Conservation (phyloP, 2,113 vertebrate species). For the Paradoxurus hermaphroditus region DNA sequence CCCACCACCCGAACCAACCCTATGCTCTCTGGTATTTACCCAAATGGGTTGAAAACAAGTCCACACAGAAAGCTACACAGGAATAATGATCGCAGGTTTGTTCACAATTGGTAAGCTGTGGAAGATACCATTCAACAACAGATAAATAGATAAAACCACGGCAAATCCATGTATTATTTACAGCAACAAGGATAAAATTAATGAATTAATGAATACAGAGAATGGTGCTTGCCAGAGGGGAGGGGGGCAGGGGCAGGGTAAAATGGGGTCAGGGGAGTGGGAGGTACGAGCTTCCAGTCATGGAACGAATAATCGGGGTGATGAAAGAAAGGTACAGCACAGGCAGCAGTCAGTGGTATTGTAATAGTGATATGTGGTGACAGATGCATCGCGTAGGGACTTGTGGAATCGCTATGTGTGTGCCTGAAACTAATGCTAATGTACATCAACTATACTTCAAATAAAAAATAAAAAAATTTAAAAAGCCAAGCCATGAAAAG, state of each 20-base stretch:
- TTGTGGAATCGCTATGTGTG: no score
- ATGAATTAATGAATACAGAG: not conserved
- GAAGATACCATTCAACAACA: not conserved
- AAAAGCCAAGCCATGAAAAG: not conserved
- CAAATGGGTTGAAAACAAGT: not conserved
- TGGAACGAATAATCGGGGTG: not conserved
- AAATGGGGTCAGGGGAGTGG: not conserved
- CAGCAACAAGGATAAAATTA: not conserved
- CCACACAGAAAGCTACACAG: not conserved
- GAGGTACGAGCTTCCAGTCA: not conserved
- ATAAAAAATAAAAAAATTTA: no score
- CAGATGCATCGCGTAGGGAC: no score
- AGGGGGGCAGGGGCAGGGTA: no score
- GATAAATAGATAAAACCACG: not conserved
- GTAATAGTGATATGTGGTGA: no score
- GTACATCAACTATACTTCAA: not conserved
- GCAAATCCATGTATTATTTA: not conserved
- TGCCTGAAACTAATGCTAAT: not conserved
- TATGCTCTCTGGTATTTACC: no score
- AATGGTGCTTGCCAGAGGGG: not conserved
- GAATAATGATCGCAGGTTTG: not conserved
- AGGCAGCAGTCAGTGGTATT: no score
- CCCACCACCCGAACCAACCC: accelerated
- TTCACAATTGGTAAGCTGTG: not conserved
- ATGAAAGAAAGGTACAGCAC: accelerated